Evolutionary conservation across 35 echinoderm and acorn worm genomes (phyloP).

Genomic region (Hemicentrotus pulcherrimus): DNA sequence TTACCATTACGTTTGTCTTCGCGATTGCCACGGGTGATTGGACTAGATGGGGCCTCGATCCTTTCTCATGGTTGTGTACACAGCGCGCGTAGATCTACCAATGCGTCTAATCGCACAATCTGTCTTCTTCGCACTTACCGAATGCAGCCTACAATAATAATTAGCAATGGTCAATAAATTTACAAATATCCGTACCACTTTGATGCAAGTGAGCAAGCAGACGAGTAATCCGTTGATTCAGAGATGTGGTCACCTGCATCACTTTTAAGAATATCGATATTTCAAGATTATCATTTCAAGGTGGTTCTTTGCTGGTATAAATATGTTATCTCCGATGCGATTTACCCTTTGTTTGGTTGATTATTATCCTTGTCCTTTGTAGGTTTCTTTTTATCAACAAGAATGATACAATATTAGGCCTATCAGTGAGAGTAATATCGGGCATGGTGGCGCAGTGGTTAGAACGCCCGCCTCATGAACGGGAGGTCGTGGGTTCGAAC

Average conservation of each 20-base stretch:
- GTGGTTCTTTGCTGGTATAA: not conserved
- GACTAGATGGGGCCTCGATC: not conserved
- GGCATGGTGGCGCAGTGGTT: too few relatives aligned
- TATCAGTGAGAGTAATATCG: too few relatives aligned
- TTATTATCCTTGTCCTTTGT: too few relatives aligned
- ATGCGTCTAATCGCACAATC: not conserved
- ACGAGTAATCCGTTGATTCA: not conserved
- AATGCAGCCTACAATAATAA: not conserved
- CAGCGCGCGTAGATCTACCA: not conserved
- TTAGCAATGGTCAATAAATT: not conserved
- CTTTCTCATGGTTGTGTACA: not conserved
- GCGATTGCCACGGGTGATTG: constrained; percentile 23
- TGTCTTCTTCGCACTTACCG: not conserved
- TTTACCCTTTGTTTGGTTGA: too few relatives aligned
- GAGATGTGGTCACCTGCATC: not conserved
- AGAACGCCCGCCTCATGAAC: too few relatives aligned
- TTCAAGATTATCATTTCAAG: not conserved
- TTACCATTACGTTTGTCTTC: constrained; percentile 12
- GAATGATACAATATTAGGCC: too few relatives aligned
- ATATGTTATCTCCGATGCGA: too few relatives aligned
- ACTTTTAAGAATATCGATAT: not conserved
- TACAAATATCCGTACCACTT: not conserved
- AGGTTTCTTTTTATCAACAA: too few relatives aligned
- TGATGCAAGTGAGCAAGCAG: not conserved
- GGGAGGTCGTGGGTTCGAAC: too few relatives aligned